Conservation (phyloP, 2,888 invertebrate species). For the Lordiphosa andalusiaca region DNA sequence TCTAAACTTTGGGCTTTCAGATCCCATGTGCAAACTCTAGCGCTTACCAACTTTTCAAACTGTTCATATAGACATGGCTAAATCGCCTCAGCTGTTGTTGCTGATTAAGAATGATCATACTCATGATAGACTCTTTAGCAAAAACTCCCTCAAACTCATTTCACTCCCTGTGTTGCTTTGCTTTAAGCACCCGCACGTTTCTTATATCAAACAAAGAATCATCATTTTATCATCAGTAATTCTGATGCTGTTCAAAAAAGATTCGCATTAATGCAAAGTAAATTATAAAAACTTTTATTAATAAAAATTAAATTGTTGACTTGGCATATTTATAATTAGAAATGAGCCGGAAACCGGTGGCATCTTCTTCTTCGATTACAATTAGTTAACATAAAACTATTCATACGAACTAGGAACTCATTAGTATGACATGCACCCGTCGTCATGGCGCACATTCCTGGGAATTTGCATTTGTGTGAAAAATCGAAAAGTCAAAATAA, state of each 20-base stretch:
- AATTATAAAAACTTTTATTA: slow-evolving; percentile 35
- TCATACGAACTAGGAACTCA: slow-evolving; percentile 62
- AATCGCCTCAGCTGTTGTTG: no score
- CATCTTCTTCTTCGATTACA: slow-evolving; percentile 40
- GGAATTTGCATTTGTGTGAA: slow-evolving; percentile 62
- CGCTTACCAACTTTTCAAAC: no score
- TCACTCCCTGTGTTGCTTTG: no score
- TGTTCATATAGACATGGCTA: no score
- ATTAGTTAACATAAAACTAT: slow-evolving; percentile 55
- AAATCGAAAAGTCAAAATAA: slow-evolving; percentile 74
- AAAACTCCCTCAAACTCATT: no score
- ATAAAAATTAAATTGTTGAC: slow-evolving; percentile 53
- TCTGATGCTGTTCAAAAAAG: slow-evolving; percentile 42
- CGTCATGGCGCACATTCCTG: slow-evolving; percentile 19
- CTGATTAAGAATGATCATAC: no score
- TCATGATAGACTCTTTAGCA: no score
- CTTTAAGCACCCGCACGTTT: slow-evolving; percentile 8
- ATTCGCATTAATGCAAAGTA: slow-evolving; percentile 32
- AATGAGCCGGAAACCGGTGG: slow-evolving; percentile 68
- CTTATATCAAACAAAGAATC: slow-evolving; percentile 3
- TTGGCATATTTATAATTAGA: slow-evolving; percentile 63
- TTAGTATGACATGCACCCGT: slow-evolving; percentile 52
- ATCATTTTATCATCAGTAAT: slow-evolving; percentile 26
- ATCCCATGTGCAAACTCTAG: no score
- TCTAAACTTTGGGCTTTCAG: no score